Percentiles rank a stretch among this genome's conserved stretches.
Conservation (phyloP, 2,113 vertebrate species). For the Colossoma macropomum region DNA sequence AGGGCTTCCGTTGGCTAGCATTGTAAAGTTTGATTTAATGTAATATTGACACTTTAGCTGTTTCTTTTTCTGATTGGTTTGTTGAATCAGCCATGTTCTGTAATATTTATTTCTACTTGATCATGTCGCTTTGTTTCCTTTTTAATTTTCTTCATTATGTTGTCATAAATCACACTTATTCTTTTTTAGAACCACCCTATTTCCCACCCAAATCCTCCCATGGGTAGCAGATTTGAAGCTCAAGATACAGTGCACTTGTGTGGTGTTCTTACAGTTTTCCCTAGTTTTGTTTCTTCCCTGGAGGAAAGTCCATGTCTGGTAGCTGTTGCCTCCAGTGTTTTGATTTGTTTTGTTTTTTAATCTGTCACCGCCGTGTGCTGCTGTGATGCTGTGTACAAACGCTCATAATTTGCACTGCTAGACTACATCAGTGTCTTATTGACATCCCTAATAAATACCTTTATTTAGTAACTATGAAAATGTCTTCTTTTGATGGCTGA, state of each 20-base stretch:
- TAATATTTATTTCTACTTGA: constrained; percentile 88
- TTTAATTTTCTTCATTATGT: constrained; percentile 69
- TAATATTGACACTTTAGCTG: constrained; percentile 63
- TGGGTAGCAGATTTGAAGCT: constrained; percentile 56
- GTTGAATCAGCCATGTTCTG: constrained; percentile 77
- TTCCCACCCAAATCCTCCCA: constrained; percentile 16
- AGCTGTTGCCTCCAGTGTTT: not conserved
- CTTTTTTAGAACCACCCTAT: constrained; percentile 15
- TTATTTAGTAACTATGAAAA: constrained; percentile 56
- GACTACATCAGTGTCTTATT: constrained; percentile 58
- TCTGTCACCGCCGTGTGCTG: constrained; percentile 55
- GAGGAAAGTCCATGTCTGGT: constrained; percentile 43
- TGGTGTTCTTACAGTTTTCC: constrained; percentile 4
- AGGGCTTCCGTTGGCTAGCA: constrained; percentile 76
- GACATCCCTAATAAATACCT: constrained; percentile 60
- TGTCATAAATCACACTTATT: constrained; percentile 36
- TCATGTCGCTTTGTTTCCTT: constrained; percentile 58
- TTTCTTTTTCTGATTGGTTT: constrained; percentile 71
- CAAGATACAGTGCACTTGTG: constrained; percentile 67
- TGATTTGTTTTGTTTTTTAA: constrained; percentile 63
- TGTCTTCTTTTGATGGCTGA: constrained; percentile 20
- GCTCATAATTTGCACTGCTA: constrained; percentile 64
- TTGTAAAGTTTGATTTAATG: constrained; percentile 79
- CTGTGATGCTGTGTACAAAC: constrained; percentile 44
- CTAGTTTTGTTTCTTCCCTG: constrained; percentile 23